A percentile compares a stretch with the other conserved stretches of the same genome.
Conservation (phyloP, 92 coral and sea anemone species). For the Palythoa grandiflora region DNA sequence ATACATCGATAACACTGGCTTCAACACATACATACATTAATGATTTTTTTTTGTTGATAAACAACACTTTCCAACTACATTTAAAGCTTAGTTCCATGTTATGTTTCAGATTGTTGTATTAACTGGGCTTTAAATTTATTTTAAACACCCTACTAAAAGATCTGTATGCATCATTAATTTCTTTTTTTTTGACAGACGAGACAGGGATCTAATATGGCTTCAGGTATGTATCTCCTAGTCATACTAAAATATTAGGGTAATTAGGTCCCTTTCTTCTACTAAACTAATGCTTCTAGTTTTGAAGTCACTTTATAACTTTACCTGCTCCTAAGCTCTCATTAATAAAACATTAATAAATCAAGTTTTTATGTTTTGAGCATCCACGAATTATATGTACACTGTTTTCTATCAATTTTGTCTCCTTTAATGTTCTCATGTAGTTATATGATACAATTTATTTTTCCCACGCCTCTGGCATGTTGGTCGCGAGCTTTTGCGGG, state of each 20-base stretch:
- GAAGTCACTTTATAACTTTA: conserved; percentile 50
- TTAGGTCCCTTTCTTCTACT: conserved; percentile 48
- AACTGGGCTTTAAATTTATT: conserved; percentile 54
- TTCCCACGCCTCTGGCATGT: conserved; percentile 59
- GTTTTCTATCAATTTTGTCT: conserved; percentile 18
- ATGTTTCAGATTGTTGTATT: conserved; percentile 58
- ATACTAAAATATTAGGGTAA: conserved; percentile 49
- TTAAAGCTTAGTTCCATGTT: conserved; percentile 55
- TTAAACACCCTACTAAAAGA: conserved; percentile 52
- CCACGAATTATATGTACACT: conserved; percentile 47
- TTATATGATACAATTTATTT: conserved; percentile 61
- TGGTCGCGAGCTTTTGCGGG: conserved; percentile 53
- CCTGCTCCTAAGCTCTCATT: conserved; percentile 36
- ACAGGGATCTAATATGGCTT: conserved; percentile 57
- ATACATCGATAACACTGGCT: conserved; percentile 51
- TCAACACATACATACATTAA: conserved; percentile 58
- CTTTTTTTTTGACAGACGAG: conserved; percentile 54
- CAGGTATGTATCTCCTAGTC: conserved; percentile 61
- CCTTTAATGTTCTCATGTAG: conserved; percentile 61
- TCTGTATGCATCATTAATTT: conserved; percentile 44
- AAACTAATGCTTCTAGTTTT: conserved; percentile 55
- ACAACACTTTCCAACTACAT: conserved; percentile 59
- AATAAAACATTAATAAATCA: conserved; percentile 40
- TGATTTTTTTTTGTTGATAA: conserved; percentile 51
- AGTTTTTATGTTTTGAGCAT: conserved; percentile 38